Percentiles rank a stretch among this genome's conserved stretches.
These are phyloP conservation scores for Lordiphosa stackelbergi DNA, from an alignment of 1,140 invertebrate genomes.

Conservation along the genomic window DNA sequence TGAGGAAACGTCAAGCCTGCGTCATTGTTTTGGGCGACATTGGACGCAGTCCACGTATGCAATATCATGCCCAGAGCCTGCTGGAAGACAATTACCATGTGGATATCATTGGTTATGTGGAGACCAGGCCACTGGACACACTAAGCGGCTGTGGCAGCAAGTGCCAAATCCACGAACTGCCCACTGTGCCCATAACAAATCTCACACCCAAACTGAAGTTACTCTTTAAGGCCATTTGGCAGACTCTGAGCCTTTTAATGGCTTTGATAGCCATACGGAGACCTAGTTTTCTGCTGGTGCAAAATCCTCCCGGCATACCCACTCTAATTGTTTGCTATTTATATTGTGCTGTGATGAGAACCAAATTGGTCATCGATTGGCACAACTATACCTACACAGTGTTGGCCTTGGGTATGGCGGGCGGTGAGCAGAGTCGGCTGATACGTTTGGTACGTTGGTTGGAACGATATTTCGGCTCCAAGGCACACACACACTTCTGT, in stretches of 20 bases:
- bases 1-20: constrained; percentile 79
- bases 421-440: constrained; percentile 81
- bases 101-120: constrained; percentile 93
- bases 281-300: constrained; percentile 84
- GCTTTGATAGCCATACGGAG: constrained; percentile 82
- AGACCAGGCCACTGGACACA: constrained; percentile 75
- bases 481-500: constrained; percentile 90
- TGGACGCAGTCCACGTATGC: constrained; percentile 97
- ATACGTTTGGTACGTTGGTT: constrained; percentile 86
- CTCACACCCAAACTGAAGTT: constrained; percentile 87
- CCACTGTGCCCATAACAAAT: constrained; percentile 80
- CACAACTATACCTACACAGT: constrained; percentile 98
- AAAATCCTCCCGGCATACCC: constrained; percentile 97
- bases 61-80: constrained; percentile 95
- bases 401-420: constrained; percentile 85
- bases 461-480: constrained; percentile 91
- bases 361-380: constrained; percentile 95
- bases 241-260: constrained; percentile 85
- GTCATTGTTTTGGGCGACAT: constrained; percentile 96
- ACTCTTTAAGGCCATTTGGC: constrained; percentile 91
- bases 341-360: constrained; percentile 82
- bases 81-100: constrained; percentile 88
- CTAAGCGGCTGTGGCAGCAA: constrained; percentile 79
- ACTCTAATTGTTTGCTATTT: constrained; percentile 90
- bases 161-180: constrained; percentile 82